Percentiles rank a stretch among this genome's conserved stretches.
phyloP scores from a whole-genome alignment of 2,888 invertebrate species.

The Hypercompe scribonia region DNA sequence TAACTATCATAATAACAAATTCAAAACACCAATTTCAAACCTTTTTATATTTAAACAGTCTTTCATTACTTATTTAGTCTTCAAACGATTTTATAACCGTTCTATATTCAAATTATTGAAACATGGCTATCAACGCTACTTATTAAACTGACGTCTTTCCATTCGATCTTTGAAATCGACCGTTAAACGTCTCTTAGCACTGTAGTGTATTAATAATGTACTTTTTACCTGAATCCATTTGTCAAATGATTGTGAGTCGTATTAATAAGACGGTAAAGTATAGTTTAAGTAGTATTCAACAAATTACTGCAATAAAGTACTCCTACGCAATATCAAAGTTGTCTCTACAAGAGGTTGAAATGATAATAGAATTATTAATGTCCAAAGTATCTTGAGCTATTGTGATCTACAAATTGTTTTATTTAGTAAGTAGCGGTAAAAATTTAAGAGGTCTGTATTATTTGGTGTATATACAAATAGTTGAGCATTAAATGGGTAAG shows the following conservation, averaged over 20 bases:
- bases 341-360: constrained; percentile 43
- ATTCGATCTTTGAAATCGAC: constrained; percentile 33
- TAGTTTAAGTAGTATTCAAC: constrained; percentile 12
- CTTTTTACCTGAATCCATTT: constrained; percentile 20
- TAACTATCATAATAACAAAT: constrained; percentile 2
- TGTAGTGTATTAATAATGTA: constrained; percentile 28
- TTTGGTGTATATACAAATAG: constrained; percentile 23
- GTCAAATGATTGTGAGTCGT: constrained; percentile 4
- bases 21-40: constrained; percentile 14
- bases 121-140: constrained; percentile 24
- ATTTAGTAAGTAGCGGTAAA: background rate
- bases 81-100: constrained; percentile 18
- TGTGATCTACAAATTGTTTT: constrained; percentile 3
- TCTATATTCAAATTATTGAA: constrained; percentile 25
- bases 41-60: constrained; percentile 7
- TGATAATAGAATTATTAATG: constrained; percentile 44
- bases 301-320: constrained; percentile 39
- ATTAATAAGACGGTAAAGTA: background rate
- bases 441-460: background rate
- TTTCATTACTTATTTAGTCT: constrained; percentile 19
- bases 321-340: constrained; percentile 50
- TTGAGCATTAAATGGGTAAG: constrained; percentile 22
- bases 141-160: constrained; percentile 27
- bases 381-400: constrained; percentile 30
- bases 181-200: constrained; percentile 36